Conservation (phyloP, 2,888 invertebrate species). For the Meiosimyza platycephala region DNA sequence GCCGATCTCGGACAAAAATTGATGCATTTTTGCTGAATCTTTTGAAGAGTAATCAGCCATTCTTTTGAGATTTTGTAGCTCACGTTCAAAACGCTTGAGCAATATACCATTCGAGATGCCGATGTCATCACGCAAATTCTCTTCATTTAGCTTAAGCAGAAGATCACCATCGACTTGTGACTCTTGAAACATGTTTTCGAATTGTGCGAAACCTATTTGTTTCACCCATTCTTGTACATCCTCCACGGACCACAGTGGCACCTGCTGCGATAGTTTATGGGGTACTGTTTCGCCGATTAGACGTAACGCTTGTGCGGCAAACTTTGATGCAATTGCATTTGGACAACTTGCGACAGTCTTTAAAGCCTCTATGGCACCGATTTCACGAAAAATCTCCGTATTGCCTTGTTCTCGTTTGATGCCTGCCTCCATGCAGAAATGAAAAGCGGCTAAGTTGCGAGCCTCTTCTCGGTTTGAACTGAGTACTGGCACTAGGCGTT, state of each 20-base stretch:
- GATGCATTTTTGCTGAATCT: conserved; percentile 90
- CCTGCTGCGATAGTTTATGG: conserved; percentile 97
- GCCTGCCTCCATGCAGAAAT: conserved; percentile 98
- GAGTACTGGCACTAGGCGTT: conserved; percentile 91
- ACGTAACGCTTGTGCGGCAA: conserved; percentile 91
- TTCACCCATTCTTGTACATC: conserved; percentile 99
- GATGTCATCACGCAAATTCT: conserved; percentile 92
- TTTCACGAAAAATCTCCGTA: conserved; percentile 90
- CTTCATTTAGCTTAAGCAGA: conserved; percentile 89
- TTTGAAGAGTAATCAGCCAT: conserved; percentile 97
- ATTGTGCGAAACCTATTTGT: conserved; percentile 94
- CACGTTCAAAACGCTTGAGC: conserved; percentile 90
- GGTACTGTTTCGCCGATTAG: conserved; percentile 97
- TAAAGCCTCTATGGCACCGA: conserved; percentile 93
- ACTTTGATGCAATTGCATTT: conserved; percentile 96
- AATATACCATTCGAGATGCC: conserved; percentile 93
- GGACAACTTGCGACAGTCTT: conserved; percentile 98
- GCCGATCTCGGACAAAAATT: conserved; percentile 84
- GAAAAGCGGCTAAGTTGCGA: conserved; percentile 95
- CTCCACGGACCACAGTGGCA: conserved; percentile 96
- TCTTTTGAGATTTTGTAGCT: conserved; percentile 91
- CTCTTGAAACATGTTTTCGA: conserved; percentile 84
- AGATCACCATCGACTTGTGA: conserved; percentile 98
- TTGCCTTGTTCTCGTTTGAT: conserved; percentile 95
- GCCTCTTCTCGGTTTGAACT: conserved; percentile 96